Evolutionary conservation across 2,888 invertebrate genomes (phyloP).

Genomic region (Lasiommata megera): DNA sequence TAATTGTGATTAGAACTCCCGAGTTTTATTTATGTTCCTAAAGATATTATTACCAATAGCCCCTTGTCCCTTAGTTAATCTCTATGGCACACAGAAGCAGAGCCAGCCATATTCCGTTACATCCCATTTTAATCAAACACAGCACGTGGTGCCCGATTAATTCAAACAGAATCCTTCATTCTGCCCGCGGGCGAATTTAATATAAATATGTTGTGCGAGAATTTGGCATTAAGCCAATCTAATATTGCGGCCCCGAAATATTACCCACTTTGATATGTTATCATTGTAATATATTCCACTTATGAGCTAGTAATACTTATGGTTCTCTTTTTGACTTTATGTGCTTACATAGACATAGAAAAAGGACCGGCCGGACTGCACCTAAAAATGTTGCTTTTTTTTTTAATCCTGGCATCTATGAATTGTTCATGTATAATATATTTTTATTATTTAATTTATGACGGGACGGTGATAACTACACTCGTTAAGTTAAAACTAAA

Average conservation of each 20-base stretch:
- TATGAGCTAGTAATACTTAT: background rate
- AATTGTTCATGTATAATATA: no score
- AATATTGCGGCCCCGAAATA: slow-evolving; percentile 12
- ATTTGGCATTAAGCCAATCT: slow-evolving; percentile 21
- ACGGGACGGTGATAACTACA: no score
- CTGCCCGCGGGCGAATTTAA: slow-evolving; percentile 10
- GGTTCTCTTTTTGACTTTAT: background rate
- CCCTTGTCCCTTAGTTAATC: background rate
- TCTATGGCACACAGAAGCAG: background rate
- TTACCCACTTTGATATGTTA: slow-evolving; percentile 14
- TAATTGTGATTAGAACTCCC: no score
- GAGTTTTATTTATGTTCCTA: no score
- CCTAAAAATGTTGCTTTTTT: no score
- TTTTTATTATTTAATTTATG: no score
- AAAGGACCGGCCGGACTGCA: no score
- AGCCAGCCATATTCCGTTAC: slow-evolving; percentile 3
- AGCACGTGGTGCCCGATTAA: slow-evolving; percentile 11
- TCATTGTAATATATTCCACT: slow-evolving; percentile 14
- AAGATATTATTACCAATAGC: no score
- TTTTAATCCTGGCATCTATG: no score
- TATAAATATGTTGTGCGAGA: slow-evolving; percentile 12
- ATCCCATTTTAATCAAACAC: slow-evolving; percentile 10
- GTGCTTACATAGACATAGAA: no score
- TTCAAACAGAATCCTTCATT: slow-evolving; percentile 10
- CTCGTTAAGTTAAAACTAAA: no score